These are phyloP conservation scores for Odontamblyopus lacepedii DNA, from an alignment of 2,797 vertebrate species.

Conservation along the genomic window DNA sequence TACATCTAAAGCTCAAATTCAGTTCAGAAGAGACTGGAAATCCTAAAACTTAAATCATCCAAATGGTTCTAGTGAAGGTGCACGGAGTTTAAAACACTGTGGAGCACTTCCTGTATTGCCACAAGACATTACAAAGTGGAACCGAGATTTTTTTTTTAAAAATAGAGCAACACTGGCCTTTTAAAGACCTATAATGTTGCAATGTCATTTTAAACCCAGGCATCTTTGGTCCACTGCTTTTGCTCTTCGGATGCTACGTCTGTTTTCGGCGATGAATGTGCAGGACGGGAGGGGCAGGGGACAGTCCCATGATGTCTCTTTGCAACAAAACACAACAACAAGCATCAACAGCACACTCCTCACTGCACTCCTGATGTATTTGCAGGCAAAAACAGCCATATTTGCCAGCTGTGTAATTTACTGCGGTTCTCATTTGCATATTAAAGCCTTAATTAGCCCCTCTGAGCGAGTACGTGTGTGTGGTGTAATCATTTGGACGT, in stretches of 20 bases:
- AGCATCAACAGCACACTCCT: constrained; percentile 69
- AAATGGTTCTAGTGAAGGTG: too few relatives aligned
- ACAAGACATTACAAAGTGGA: too few relatives aligned
- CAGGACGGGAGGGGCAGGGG: constrained; percentile 21
- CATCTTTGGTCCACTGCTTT: constrained; percentile 27
- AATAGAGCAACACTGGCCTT: too few relatives aligned
- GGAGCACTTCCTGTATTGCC: too few relatives aligned
- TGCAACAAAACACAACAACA: constrained; percentile 67
- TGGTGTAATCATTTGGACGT: constrained; percentile 84
- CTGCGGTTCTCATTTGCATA: constrained; percentile 96
- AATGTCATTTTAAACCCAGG: constrained; percentile 16
- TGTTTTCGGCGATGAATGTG: constrained; percentile 42
- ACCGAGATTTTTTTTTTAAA: too few relatives aligned
- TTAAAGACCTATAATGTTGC: too few relatives aligned
- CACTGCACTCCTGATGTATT: constrained; percentile 79
- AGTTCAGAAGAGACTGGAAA: too few relatives aligned
- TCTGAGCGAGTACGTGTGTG: constrained; percentile 79
- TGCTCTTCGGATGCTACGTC: constrained; percentile 38
- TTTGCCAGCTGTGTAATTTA: constrained; percentile 99
- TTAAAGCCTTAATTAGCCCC: constrained; percentile 99
- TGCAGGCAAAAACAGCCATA: constrained; percentile 92
- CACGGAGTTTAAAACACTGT: too few relatives aligned
- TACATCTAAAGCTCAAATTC: too few relatives aligned
- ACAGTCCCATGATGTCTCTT: constrained; percentile 65
- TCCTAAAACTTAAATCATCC: too few relatives aligned